A percentile compares a stretch with the other conserved stretches of the same genome.
Conservation (phyloP, 2,797 vertebrate species). For the Amblyopsis hoosieri region DNA sequence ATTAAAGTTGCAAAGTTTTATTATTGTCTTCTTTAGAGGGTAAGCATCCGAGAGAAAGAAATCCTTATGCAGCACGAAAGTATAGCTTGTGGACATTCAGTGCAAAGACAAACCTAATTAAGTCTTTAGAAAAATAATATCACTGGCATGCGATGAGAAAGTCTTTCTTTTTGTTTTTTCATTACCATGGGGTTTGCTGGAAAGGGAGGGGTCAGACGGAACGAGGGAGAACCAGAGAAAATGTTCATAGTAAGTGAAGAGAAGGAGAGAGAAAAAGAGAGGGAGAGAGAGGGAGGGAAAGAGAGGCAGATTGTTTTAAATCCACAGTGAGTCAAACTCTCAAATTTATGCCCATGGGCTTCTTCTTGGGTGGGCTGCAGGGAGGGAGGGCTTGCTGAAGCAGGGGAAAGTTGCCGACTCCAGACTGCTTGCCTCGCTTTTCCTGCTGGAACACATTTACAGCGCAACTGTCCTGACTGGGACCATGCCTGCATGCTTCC, state of each 20-base stretch:
- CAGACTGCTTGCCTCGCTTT: slow-evolving; percentile 76
- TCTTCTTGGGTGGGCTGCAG: slow-evolving; percentile 95
- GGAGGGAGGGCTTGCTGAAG: slow-evolving; percentile 73
- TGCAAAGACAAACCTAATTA: slow-evolving; percentile 60
- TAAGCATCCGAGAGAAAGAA: not conserved
- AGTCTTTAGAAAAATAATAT: slow-evolving; percentile 76
- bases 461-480: slow-evolving; percentile 67
- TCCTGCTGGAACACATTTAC: slow-evolving; percentile 81
- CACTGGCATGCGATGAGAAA: slow-evolving; percentile 65
- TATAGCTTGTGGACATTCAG: slow-evolving; percentile 43
- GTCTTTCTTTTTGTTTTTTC: slow-evolving; percentile 70
- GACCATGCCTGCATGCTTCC: slow-evolving; percentile 52
- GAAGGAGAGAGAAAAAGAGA: slow-evolving; percentile 41
- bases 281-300: slow-evolving; percentile 56
- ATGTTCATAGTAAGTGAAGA: slow-evolving; percentile 12
- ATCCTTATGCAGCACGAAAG: slow-evolving; percentile 19
- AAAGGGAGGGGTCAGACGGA: slow-evolving; percentile 53
- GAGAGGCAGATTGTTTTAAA: slow-evolving; percentile 84
- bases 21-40: slow-evolving; percentile 25
- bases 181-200: slow-evolving; percentile 74
- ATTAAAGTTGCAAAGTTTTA: slow-evolving; percentile 41
- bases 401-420: slow-evolving; percentile 78
- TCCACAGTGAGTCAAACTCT: slow-evolving; percentile 83
- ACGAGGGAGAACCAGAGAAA: slow-evolving; percentile 52
- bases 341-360: slow-evolving; percentile 92